These are phyloP conservation scores for Paraescarpia echinospica DNA, from an alignment of 1,140 invertebrate species.

Conservation along the genomic window DNA sequence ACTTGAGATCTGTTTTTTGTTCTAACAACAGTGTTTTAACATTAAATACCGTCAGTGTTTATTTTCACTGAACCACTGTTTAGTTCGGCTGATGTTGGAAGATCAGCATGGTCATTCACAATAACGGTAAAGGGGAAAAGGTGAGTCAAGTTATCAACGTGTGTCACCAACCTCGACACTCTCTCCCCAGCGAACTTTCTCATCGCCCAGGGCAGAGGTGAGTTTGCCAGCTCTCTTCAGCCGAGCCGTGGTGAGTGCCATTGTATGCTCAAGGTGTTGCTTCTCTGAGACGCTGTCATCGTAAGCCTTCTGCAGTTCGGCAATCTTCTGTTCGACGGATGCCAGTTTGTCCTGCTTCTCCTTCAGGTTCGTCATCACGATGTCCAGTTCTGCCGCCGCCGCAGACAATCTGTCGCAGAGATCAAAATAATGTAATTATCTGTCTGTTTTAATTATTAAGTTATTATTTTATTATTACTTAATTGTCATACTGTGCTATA, in stretches of 20 bases:
- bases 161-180: slow-evolving; percentile 66
- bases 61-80: background rate
- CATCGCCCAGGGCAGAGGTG: slow-evolving; percentile 80
- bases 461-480: no score
- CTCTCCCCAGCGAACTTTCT: slow-evolving; percentile 79
- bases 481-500: no score
- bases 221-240: slow-evolving; percentile 78
- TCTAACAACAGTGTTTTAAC: background rate
- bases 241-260: slow-evolving; percentile 75
- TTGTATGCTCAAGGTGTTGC: slow-evolving; percentile 65
- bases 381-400: slow-evolving; percentile 55
- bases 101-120: no score
- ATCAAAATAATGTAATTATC: background rate
- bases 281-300: slow-evolving; percentile 64
- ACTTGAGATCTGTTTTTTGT: background rate
- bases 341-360: slow-evolving; percentile 57
- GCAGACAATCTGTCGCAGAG: slow-evolving; percentile 64
- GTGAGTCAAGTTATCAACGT: background rate
- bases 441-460: no score
- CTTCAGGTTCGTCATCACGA: slow-evolving; percentile 52
- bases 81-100: background rate
- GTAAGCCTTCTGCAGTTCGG: slow-evolving; percentile 57
- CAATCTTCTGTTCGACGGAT: slow-evolving; percentile 57
- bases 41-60: background rate
- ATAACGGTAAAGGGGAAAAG: background rate